Evolutionary conservation across 2,113 vertebrate genomes (phyloP).

Genomic region (Stigmatopora nigra): DNA sequence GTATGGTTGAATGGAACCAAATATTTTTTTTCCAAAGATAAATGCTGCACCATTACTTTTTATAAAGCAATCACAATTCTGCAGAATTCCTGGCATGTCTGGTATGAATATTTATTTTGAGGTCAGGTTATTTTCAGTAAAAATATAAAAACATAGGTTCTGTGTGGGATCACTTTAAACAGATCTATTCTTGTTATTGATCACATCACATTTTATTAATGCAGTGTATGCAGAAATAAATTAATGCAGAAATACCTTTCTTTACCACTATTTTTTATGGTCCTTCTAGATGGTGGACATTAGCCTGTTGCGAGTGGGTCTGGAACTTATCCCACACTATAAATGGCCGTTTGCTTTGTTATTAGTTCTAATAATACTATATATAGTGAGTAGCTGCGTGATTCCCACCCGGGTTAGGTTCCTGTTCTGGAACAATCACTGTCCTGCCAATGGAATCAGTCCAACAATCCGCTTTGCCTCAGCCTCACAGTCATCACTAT

Average conservation of each 20-base stretch:
- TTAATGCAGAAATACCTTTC: not conserved
- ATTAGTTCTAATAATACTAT: not conserved
- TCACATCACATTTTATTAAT: no score
- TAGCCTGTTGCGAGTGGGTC: not conserved
- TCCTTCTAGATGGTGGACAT: not conserved
- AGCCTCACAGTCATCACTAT: constrained; percentile 32
- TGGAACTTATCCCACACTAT: not conserved
- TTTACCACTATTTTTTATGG: not conserved
- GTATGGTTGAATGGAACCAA: no score
- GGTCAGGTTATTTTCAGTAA: no score
- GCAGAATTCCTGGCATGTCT: no score
- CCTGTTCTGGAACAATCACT: constrained; percentile 1
- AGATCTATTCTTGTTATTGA: no score
- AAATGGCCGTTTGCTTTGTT: not conserved
- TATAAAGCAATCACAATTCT: no score
- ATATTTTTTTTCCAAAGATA: no score
- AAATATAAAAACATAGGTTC: no score
- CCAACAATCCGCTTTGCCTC: constrained; percentile 21
- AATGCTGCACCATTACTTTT: no score
- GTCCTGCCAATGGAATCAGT: constrained; percentile 34
- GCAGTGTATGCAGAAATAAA: no score
- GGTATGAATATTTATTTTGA: no score
- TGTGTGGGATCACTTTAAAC: no score
- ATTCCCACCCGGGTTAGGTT: constrained; percentile 1
- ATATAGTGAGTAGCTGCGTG: not conserved